Base-by-base conservation (phyloP, 2,113 vertebrate species). In the Scomber japonicus region DNA sequence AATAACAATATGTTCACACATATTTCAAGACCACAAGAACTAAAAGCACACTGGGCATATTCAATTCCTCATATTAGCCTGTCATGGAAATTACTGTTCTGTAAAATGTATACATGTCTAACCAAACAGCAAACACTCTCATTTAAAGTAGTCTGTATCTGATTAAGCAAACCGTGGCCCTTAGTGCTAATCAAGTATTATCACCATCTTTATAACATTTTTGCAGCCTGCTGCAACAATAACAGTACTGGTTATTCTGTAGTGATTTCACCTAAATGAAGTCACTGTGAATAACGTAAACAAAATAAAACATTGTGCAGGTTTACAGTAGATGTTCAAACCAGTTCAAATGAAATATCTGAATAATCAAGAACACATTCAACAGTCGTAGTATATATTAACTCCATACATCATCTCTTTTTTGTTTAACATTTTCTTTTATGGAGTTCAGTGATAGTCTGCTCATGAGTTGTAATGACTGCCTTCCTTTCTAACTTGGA, bases 151-250 rank as follows among this genome's bases (percentile, higher is more conserved):
- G 2, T 27, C 5, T 31, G 40, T 69, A 60, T 64, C 15, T 24
- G 21, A 72, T 62, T 67, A 75, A 9, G 53, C n/a, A 27, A 63
- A 67, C 35, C 50, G 24, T 68, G 71, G 65, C 81, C 80, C 88
- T 80, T 82, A 24, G 11, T 82, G 83, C 66, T 85, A 81, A 78
- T 79, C 30, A 84, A 56, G 80, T 74, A 46, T 73, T n/a, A 56
- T 44, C 24, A 44, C 13, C 5, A 21, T 24, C 17, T 45, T 78
- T 60, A n/a, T 13, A 67, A 83, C 69, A 78, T 67, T 45, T 15
- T 27, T 83, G 86, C 88, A 90, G 82, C 85, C 77, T 86, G 76
- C 84, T 91, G 82, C 79, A 86, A 73, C 56, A 71, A 17, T 66
- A 48, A 66, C 62, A 81, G 21, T 3, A 19, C 21, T 12, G 40